Evolutionary conservation across 2,888 invertebrate genomes (phyloP).

Genomic region (Boloria selene): DNA sequence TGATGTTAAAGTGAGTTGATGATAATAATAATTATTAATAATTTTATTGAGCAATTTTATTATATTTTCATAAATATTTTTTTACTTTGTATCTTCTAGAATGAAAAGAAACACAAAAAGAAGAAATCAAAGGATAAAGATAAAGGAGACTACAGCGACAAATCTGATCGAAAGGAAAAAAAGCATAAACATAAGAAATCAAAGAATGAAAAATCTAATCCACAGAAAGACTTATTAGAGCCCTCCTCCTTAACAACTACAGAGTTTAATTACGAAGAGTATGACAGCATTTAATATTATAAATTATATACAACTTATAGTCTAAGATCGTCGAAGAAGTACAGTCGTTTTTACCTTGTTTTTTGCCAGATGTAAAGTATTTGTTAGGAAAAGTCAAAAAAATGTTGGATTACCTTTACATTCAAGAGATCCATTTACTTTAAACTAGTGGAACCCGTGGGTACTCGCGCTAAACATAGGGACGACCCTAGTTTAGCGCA

Average conservation of each 20-base stretch:
- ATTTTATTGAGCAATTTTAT: neutral
- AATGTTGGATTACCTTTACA: no score
- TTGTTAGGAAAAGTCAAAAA: no score
- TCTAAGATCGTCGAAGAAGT: no score
- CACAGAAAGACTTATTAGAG: constrained; percentile 74
- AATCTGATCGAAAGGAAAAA: constrained; percentile 79
- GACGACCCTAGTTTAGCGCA: no score
- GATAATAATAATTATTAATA: neutral
- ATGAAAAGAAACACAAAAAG: constrained; percentile 79
- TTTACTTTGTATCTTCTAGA: constrained; percentile 18
- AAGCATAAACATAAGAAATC: constrained; percentile 82
- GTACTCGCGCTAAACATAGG: no score
- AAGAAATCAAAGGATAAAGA: constrained; percentile 80
- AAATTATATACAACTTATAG: neutral
- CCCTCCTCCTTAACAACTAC: constrained; percentile 45
- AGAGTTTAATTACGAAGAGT: constrained; percentile 65
- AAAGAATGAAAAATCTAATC: constrained; percentile 67
- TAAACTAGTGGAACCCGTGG: no score
- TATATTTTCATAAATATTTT: neutral
- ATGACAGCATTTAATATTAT: constrained; percentile 65
- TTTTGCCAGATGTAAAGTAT: no score
- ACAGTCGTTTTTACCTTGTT: no score
- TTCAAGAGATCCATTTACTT: no score
- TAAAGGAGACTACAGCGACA: constrained; percentile 75
- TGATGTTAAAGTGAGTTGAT: constrained; percentile 57